A percentile compares a stretch with the other conserved stretches of the same genome.
These are phyloP conservation scores for Sebastes vulpes DNA, from an alignment of 2,797 vertebrate genomes.

Conservation along the genomic window DNA sequence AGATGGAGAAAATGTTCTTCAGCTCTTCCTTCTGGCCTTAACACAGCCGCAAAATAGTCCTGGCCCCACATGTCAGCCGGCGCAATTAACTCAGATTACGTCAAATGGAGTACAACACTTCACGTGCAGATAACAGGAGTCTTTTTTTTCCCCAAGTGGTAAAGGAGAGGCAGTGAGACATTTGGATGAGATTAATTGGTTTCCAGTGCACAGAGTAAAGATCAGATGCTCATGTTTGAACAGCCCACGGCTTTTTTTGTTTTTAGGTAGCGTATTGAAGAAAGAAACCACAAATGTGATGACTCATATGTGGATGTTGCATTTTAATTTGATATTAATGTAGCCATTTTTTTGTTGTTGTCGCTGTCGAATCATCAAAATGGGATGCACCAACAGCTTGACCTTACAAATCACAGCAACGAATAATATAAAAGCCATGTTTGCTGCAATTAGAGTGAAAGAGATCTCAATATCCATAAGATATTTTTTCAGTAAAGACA, in stretches of 20 bases:
- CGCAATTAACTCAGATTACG: constrained; percentile 77
- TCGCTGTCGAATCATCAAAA: neutral
- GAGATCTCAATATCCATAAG: neutral
- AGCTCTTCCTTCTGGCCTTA: constrained; percentile 64
- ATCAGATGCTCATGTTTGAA: constrained; percentile 45
- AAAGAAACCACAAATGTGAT: neutral
- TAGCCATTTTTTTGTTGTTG: neutral
- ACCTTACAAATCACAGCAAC: neutral
- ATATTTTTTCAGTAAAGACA: neutral
- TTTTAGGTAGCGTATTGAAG: neutral
- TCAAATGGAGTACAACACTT: constrained; percentile 63
- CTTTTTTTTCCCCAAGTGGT: constrained; percentile 2
- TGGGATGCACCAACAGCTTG: neutral
- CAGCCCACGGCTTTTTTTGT: constrained; percentile 5
- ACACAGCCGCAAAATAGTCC: constrained; percentile 44
- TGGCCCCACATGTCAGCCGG: constrained; percentile 54
- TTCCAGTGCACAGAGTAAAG: constrained; percentile 40
- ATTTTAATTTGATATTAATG: neutral
- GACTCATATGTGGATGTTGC: neutral
- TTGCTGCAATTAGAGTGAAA: neutral
- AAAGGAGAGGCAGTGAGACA: constrained; percentile 26
- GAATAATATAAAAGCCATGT: neutral
- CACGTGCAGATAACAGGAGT: constrained; percentile 37
- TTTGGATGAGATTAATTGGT: constrained; percentile 66
- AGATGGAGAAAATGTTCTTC: constrained; percentile 54